Evolutionary conservation across 2,113 vertebrate species (phyloP), one percentile per base, ranked within the genome.

Genomic region (Colaptes auratus): DNA sequence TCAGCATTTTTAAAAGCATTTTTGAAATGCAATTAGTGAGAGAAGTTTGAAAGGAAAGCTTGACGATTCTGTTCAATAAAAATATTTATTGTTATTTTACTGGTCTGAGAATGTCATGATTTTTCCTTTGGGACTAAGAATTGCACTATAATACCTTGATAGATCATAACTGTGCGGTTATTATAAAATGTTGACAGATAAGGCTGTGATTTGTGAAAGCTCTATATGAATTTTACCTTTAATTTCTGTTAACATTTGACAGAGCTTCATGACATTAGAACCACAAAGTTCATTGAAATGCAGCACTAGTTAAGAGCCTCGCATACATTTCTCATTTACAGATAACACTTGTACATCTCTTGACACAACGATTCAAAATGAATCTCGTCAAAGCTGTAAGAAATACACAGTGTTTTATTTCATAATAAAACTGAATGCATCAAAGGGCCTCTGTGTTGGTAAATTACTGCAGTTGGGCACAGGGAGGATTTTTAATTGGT

Each of bases 201-300:
- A 97, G 60, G 61, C 85, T 96, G 82, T 96, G 96, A 96, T 97
- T 96, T 97, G 87, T 97, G 97, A 97, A 96, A 95, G 93, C 97
- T 97, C 56, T 82, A 93, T 96, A 97, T 92, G 90, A 97, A 97
- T 97, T 96, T 95, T 96, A 74, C 94, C 94, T 98, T 93, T 97
- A 98, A 97, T 97, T 97, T 98, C 92, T 96, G 92, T 92, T 97
- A 97, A 97, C 96, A 95, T 97, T 94, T 98, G 97, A 98, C 96
- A 97, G 97, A 97, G 88, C 94, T 92, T 96, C 91, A 75, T 97
- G 96, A 96, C 96, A 95, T 95, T 96, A 96, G 93, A 97, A 95
- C 84, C 90, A 95, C 52, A 55, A 93, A 96, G 77, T 97, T 98
- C 96, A 97, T 96, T 98, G 96, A 97, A 97, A 98, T 98, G 97